Percentiles rank a stretch among this genome's conserved stretches.
Evolutionary conservation across 2,113 vertebrate genomes (phyloP).

Genomic region (Lophotis ruficrista): DNA sequence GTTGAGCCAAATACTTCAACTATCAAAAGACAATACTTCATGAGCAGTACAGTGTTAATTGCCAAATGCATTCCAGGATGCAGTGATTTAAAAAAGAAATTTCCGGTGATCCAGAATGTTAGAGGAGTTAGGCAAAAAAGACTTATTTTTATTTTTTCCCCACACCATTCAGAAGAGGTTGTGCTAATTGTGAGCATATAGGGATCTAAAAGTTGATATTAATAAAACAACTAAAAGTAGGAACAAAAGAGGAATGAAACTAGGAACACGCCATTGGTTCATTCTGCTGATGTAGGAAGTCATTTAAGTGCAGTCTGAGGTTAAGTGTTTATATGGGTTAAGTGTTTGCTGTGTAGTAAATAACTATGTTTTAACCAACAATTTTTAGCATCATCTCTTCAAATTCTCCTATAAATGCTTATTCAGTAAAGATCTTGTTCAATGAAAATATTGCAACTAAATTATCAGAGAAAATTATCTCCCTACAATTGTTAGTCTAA

Average conservation of each 20-base stretch:
- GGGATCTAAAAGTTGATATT: not conserved
- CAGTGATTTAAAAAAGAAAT: not conserved
- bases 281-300: not conserved
- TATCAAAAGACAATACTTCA: not conserved
- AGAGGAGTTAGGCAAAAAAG: not conserved
- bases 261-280: not conserved
- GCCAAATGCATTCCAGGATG: not conserved
- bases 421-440: not conserved
- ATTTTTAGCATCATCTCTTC: not conserved
- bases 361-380: not conserved
- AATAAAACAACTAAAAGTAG: not conserved
- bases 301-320: not conserved
- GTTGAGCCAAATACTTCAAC: not conserved
- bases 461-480: not conserved
- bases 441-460: not conserved
- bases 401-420: not conserved
- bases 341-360: not conserved
- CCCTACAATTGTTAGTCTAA: not conserved
- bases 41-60: not conserved
- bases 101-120: not conserved
- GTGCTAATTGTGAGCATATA: not conserved
- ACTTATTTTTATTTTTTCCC: too few relatives aligned
- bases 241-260: not conserved
- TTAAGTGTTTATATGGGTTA: not conserved
- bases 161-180: not conserved